A percentile compares a stretch with the other conserved stretches of the same genome.
phyloP scores from a whole-genome alignment of 2,888 invertebrate genomes.

The Drosophila diplacantha region DNA sequence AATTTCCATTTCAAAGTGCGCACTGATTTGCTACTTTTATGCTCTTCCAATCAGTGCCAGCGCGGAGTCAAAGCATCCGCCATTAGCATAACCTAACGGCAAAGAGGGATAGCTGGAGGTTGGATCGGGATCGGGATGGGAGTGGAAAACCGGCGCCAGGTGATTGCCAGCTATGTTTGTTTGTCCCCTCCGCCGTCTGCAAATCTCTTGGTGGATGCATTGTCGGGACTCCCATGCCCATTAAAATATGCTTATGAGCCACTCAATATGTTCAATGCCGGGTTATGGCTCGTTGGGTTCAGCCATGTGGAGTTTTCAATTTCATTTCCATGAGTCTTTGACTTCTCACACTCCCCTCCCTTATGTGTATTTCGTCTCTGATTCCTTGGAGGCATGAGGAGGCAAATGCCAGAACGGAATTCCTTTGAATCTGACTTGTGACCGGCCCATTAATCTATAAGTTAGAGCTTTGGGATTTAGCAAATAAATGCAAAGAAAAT shows the following conservation, averaged over 20 bases:
- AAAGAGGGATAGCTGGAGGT: slow-evolving; percentile 7
- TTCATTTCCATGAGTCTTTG: slow-evolving; percentile 14
- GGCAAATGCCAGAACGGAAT: not conserved
- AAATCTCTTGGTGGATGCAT: slow-evolving; percentile 24
- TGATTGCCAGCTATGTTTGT: slow-evolving; percentile 60
- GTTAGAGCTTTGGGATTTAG: not conserved
- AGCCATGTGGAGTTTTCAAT: slow-evolving; percentile 26
- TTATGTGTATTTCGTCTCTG: slow-evolving; percentile 1
- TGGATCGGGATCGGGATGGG: slow-evolving; percentile 14
- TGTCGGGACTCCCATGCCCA: slow-evolving; percentile 29
- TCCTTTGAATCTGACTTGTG: slow-evolving; percentile 1
- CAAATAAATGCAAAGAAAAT: not conserved
- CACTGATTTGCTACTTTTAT: slow-evolving; percentile 59
- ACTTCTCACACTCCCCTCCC: not conserved
- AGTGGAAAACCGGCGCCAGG: slow-evolving; percentile 49
- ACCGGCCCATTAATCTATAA: slow-evolving; percentile 1
- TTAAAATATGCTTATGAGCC: slow-evolving; percentile 31
- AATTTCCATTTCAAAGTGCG: slow-evolving; percentile 65
- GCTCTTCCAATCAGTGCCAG: slow-evolving; percentile 61
- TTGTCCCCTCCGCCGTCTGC: slow-evolving; percentile 30
- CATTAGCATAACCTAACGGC: slow-evolving; percentile 62
- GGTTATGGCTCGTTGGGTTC: slow-evolving; percentile 23
- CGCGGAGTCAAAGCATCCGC: slow-evolving; percentile 50
- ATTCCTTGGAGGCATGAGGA: not conserved
- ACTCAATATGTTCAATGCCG: slow-evolving; percentile 33